These are phyloP conservation scores for Sterna hirundo DNA, from an alignment of 2,113 vertebrate species.

Conservation along the genomic window DNA sequence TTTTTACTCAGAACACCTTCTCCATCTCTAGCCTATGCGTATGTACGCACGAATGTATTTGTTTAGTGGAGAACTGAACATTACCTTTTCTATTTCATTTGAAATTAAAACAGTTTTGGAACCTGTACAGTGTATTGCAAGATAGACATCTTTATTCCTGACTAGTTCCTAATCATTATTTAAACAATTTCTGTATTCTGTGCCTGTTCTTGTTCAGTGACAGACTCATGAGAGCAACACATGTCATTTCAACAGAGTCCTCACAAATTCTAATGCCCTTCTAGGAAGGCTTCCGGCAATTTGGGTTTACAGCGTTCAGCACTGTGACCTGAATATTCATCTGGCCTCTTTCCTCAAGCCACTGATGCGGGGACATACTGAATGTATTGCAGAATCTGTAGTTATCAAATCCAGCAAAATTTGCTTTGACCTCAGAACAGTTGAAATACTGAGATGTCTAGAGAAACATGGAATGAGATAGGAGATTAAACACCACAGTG, in stretches of 20 bases:
- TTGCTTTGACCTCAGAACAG: background rate
- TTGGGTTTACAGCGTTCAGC: background rate
- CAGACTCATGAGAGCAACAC: background rate
- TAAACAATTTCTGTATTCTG: background rate
- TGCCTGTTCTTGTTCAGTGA: background rate
- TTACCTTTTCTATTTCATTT: background rate
- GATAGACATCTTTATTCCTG: background rate
- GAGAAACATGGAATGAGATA: background rate
- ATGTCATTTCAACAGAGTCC: background rate
- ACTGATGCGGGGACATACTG: background rate
- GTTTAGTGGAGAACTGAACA: background rate
- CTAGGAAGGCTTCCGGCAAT: constrained; percentile 50
- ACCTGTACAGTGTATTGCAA: background rate
- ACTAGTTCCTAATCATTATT: background rate
- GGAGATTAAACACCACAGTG: background rate
- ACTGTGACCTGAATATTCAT: constrained; percentile 55
- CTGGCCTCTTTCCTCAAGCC: constrained; percentile 29
- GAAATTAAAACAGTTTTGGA: background rate
- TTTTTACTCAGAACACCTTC: background rate
- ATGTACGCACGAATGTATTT: background rate
- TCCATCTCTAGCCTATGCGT: background rate
- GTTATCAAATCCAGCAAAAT: background rate
- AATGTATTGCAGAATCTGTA: background rate
- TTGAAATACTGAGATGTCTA: background rate
- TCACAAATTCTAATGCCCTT: constrained; percentile 35